These are phyloP conservation scores for Serinus canaria DNA, from an alignment of 2,113 vertebrate genomes.

Conservation along the genomic window DNA sequence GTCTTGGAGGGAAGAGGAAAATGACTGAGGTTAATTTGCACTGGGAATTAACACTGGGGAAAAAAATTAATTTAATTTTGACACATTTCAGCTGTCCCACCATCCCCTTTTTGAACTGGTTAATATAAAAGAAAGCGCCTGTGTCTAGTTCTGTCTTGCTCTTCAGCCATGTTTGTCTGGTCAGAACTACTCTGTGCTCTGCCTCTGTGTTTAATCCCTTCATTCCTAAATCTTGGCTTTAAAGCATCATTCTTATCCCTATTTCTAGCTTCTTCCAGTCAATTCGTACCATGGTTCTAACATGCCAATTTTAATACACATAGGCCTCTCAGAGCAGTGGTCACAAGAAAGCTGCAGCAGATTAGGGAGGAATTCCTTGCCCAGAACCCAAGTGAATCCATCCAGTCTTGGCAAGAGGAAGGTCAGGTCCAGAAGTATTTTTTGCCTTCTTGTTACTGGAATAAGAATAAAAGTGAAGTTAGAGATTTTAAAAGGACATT, in stretches of 20 bases:
- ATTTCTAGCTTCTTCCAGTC: neutral
- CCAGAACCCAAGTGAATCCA: neutral
- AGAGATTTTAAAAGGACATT: neutral
- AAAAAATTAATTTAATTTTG: neutral
- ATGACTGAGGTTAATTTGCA: conserved; percentile 4
- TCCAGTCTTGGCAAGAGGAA: neutral
- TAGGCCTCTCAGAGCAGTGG: neutral
- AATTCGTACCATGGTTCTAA: neutral
- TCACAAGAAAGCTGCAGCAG: neutral
- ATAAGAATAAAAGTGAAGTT: neutral
- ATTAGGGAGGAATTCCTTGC: neutral
- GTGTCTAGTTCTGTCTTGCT: neutral
- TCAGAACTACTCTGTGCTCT: neutral
- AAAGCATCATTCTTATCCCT: neutral
- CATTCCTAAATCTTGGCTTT: neutral
- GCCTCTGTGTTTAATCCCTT: neutral
- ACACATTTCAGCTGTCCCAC: neutral
- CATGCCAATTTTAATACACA: neutral
- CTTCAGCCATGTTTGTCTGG: neutral
- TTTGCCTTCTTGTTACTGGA: neutral
- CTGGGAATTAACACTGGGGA: neutral
- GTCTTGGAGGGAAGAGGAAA: neutral
- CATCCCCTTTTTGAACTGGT: neutral
- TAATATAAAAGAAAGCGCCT: neutral
- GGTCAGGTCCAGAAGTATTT: neutral